Conservation (phyloP, 2,113 vertebrate species). For the Eulemur rufifrons region DNA sequence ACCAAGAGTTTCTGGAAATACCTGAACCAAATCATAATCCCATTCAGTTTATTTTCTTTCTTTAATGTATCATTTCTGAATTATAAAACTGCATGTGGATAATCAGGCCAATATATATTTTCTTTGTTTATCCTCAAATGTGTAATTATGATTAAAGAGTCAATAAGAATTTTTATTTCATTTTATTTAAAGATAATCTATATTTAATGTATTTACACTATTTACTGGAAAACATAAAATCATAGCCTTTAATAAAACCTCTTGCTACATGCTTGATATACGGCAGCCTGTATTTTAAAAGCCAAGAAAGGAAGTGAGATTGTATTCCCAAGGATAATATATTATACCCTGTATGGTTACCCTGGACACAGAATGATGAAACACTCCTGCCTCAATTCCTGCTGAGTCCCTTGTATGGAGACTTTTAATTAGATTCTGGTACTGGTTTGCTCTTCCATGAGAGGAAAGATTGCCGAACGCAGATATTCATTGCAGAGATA, state of each 20-base stretch:
- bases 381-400: neutral
- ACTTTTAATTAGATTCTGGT: slow-evolving; percentile 58
- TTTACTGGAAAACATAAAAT: neutral
- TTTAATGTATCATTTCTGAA: neutral
- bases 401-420: neutral
- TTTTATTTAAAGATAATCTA: slow-evolving; percentile 3
- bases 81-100: neutral
- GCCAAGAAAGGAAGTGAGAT: neutral
- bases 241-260: neutral
- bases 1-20: neutral
- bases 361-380: slow-evolving; percentile 43
- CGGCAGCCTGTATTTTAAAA: neutral
- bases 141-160: neutral
- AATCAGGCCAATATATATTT: neutral
- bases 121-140: neutral
- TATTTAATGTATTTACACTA: neutral
- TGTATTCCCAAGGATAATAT: slow-evolving; percentile 10
- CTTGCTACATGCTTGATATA: neutral
- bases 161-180: neutral
- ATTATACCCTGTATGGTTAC: neutral
- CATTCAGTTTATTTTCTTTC: neutral
- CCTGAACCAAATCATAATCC: neutral
- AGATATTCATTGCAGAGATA: neutral
- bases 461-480: slow-evolving; percentile 26
- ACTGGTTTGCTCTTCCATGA: slow-evolving; percentile 26